Base-by-base conservation (phyloP, 2,113 vertebrate genomes). In the Lasiurus borealis region DNA sequence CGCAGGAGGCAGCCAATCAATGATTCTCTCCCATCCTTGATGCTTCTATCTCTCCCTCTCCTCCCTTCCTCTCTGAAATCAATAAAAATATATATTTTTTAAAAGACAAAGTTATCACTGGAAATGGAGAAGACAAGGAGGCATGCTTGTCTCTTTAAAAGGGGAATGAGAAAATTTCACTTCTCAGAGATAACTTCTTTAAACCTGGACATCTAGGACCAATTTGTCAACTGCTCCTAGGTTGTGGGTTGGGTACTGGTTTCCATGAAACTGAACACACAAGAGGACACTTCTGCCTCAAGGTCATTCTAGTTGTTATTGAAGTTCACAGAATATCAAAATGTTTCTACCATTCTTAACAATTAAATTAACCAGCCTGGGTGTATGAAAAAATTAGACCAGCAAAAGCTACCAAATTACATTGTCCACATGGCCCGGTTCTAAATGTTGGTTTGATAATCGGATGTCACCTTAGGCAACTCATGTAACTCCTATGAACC, bases 191-290 rank as follows among this genome's bases (percentile, higher is more conserved):
- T 69, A 78, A 52, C 40, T 16, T 78, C 40, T 86, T 85, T 92
- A 90, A 83, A 93, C 85, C n/a, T 40, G 34, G 95, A 80, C 69
- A 94, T 86, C 75, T 88, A 72, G 86, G 91, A 96, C 78, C 69
- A 87, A 83, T 96, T 95, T 94, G 57, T 83, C 78, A 86, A 16
- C n/a, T 14, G 25, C 57, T 14, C 44, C 27, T 71, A 76, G 68
- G 59, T 72, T 40, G 1, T 50, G 72, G 15, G 6, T 14, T 44
- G 54, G 72, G 29, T 44, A 19, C 71, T n/a, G 29, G 44, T 50
- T 94, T 88, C 94, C 52, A 21, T 46, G 73, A 85, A 64, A 62
- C 72, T 73, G 31, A 92, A 82, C 13, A 23, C 73, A 73, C 40
- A 68, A 62, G 78, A 82, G 44, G n/a, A 85, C 50, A 50, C 52